Conservation (phyloP, 2,797 vertebrate genomes). For the Gadopsis bispinosus region DNA sequence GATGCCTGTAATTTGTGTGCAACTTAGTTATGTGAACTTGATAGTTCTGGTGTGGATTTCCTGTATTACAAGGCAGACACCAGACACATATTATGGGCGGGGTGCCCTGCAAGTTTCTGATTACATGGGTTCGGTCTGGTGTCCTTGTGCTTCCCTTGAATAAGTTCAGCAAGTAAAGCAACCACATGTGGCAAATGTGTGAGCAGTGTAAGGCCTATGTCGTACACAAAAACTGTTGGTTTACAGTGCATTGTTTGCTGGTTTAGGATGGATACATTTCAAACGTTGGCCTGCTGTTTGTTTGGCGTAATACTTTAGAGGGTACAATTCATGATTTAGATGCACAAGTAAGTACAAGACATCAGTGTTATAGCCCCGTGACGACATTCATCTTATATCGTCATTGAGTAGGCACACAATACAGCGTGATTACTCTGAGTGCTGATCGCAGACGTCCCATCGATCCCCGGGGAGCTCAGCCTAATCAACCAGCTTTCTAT, state of each 20-base stretch:
- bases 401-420: conserved; percentile 68
- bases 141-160: conserved; percentile 36
- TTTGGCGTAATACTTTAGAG: conserved; percentile 16
- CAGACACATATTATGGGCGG: conserved; percentile 78
- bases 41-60: conserved; percentile 79
- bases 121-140: conserved; percentile 64
- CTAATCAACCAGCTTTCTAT: conserved; percentile 73
- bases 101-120: conserved; percentile 69
- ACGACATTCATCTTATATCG: conserved; percentile 72
- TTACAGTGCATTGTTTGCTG: conserved; percentile 13
- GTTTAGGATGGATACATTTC: conserved; percentile 16
- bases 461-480: conserved; percentile 72
- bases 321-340: conserved; percentile 42
- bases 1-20: conserved; percentile 80
- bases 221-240: not conserved
- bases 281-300: conserved; percentile 28
- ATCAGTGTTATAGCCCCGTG: conserved; percentile 57
- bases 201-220: not conserved
- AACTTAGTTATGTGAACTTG: conserved; percentile 73
- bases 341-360: conserved; percentile 43
- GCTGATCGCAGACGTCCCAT: conserved; percentile 78
- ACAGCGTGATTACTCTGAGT: conserved; percentile 78
- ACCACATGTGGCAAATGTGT: conserved; percentile 33
- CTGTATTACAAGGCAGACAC: conserved; percentile 82
- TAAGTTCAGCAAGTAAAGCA: conserved; percentile 43